A percentile compares a stretch with the other conserved stretches of the same genome.
phyloP scores from a whole-genome alignment of 2,797 vertebrate species.

The Periophthalmus magnuspinnatus region DNA sequence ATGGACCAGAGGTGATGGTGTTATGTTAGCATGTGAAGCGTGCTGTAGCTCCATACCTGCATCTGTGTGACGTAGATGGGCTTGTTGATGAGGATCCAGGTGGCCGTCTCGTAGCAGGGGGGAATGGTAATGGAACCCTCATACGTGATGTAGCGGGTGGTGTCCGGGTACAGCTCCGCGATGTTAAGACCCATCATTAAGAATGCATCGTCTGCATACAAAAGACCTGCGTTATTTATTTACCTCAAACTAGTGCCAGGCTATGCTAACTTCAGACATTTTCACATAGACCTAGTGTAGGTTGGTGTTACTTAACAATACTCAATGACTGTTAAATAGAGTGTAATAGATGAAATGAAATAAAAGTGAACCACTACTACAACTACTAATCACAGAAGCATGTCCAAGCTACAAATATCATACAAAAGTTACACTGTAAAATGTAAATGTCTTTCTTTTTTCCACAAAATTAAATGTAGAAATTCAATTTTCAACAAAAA shows the following conservation, averaged over 20 bases:
- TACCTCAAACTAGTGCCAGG: neutral
- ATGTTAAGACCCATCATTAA: slow-evolving; percentile 93
- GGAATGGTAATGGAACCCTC: slow-evolving; percentile 96
- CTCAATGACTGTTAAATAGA: too few species aligned
- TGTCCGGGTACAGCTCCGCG: slow-evolving; percentile 93
- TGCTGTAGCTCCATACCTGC: slow-evolving; percentile 79
- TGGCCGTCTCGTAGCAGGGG: slow-evolving; percentile 94
- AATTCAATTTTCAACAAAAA: too few species aligned
- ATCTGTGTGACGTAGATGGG: slow-evolving; percentile 95
- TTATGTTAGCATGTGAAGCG: neutral
- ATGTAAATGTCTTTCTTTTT: too few species aligned
- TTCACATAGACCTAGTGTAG: too few species aligned
- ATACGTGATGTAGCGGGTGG: slow-evolving; percentile 94
- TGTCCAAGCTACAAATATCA: too few species aligned
- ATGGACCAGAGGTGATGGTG: too few species aligned
- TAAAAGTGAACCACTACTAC: too few species aligned
- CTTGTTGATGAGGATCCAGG: slow-evolving; percentile 98
- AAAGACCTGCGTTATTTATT: neutral
- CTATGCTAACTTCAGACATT: neutral
- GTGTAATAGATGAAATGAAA: too few species aligned
- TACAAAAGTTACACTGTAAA: too few species aligned
- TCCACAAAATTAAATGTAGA: too few species aligned
- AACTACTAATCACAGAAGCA: too few species aligned
- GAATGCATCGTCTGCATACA: slow-evolving; percentile 88
- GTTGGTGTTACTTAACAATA: too few species aligned